phyloP scores from a whole-genome alignment of 1,140 invertebrate species.

The Zaprionus nigranus region DNA sequence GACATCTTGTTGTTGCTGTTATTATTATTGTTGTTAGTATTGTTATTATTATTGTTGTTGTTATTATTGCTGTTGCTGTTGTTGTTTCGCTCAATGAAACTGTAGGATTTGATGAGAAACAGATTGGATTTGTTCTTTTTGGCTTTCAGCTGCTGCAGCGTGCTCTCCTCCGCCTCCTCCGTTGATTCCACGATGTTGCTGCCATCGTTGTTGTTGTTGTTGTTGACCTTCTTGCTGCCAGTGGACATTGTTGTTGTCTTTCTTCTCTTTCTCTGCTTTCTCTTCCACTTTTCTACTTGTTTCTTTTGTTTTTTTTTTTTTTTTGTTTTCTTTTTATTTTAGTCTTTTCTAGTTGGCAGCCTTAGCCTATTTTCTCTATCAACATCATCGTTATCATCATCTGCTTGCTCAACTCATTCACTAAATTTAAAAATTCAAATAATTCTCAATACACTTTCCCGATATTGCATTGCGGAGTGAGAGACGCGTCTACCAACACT shows the following conservation, averaged over 20 bases:
- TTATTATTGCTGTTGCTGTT: slow-evolving; percentile 26
- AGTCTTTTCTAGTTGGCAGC: slow-evolving; percentile 17
- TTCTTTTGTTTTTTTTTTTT: background rate
- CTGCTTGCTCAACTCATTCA: slow-evolving; percentile 11
- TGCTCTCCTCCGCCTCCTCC: slow-evolving; percentile 13
- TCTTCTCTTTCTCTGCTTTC: background rate
- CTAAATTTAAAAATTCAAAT: slow-evolving; percentile 14
- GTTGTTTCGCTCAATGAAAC: slow-evolving; percentile 54
- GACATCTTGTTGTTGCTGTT: slow-evolving; percentile 14
- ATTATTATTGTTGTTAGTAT: slow-evolving; percentile 15
- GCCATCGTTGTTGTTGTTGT: slow-evolving; percentile 13
- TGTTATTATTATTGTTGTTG: slow-evolving; percentile 21
- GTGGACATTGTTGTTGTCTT: slow-evolving; percentile 39
- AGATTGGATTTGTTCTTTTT: slow-evolving; percentile 71
- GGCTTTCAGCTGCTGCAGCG: slow-evolving; percentile 54
- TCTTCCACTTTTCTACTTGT: background rate
- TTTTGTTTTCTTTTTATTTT: slow-evolving; percentile 9
- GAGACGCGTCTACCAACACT: background rate
- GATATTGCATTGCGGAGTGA: background rate
- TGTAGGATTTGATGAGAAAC: slow-evolving; percentile 70
- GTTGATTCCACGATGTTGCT: background rate
- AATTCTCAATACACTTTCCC: slow-evolving; percentile 25
- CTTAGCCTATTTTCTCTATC: slow-evolving; percentile 34
- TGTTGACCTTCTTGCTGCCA: slow-evolving; percentile 8
- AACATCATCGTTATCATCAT: slow-evolving; percentile 18